Percentiles rank a stretch among this genome's conserved stretches.
phyloP scores from a whole-genome alignment of 2,113 vertebrate species.

The Hydrochoerus hydrochaeris region DNA sequence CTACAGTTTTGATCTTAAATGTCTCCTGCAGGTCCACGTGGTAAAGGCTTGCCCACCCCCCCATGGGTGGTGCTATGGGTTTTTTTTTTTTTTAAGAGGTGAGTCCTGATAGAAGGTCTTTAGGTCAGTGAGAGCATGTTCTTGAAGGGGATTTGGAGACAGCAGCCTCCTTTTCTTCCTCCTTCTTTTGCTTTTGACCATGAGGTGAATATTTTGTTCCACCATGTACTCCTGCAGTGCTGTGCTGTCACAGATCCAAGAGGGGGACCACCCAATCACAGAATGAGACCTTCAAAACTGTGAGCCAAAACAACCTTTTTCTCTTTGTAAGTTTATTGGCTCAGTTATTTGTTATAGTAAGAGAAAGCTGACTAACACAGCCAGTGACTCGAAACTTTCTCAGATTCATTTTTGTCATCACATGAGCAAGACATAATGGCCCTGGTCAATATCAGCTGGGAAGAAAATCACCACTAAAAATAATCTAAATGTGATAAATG shows the following conservation, averaged over 20 bases:
- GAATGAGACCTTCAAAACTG: neutral
- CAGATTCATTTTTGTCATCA: neutral
- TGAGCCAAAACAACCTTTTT: neutral
- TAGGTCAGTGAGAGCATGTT: neutral
- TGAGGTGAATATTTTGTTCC: neutral
- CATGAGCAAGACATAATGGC: neutral
- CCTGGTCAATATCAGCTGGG: neutral
- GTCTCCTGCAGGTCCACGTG: neutral
- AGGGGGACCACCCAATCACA: neutral
- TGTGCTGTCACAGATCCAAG: neutral
- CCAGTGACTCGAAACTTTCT: neutral
- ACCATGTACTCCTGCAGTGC: neutral
- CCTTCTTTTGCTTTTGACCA: neutral
- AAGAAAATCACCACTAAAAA: neutral
- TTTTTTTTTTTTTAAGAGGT: neutral
- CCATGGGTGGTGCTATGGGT: neutral
- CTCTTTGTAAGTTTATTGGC: neutral
- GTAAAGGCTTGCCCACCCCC: neutral
- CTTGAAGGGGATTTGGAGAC: neutral
- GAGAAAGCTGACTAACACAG: neutral
- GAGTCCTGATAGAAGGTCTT: neutral
- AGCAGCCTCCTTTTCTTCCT: neutral
- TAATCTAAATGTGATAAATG: neutral
- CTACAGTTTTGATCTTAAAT: neutral
- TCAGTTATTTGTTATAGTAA: neutral